Evolutionary conservation across 2,888 invertebrate species (phyloP).

Genomic region (Pegoplata infirma): DNA sequence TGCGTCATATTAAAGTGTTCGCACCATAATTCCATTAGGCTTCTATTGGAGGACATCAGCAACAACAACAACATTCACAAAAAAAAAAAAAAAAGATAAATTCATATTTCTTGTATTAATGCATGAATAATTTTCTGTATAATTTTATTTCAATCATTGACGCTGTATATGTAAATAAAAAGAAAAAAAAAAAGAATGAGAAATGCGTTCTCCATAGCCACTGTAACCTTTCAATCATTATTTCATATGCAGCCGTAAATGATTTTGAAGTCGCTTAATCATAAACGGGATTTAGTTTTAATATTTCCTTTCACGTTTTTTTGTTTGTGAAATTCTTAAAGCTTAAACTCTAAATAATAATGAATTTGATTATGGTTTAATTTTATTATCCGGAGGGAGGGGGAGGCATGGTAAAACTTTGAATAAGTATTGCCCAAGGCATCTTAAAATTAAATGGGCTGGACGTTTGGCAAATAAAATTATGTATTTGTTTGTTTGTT

Average conservation of each 20-base stretch:
- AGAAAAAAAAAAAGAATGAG: no score
- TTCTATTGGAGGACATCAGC: not conserved
- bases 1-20: conserved; percentile 50
- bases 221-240: conserved; percentile 59
- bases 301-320: no score
- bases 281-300: conserved; percentile 27
- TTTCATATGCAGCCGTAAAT: conserved; percentile 28
- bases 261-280: conserved; percentile 41
- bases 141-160: conserved; percentile 56
- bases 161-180: no score
- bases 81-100: not conserved
- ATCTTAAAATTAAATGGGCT: conserved; percentile 57
- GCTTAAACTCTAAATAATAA: no score
- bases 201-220: conserved; percentile 7
- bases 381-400: no score
- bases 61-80: not conserved
- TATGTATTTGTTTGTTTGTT: conserved; percentile 25
- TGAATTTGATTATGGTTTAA: no score
- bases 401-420: conserved; percentile 1
- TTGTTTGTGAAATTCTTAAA: no score
- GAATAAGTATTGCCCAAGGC: conserved; percentile 49
- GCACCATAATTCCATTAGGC: conserved; percentile 29
- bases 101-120: conserved; percentile 46
- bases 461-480: conserved; percentile 51
- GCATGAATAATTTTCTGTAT: conserved; percentile 57